Base-by-base conservation (phyloP, 2,888 invertebrate genomes). In the Phlogophora meticulosa region DNA sequence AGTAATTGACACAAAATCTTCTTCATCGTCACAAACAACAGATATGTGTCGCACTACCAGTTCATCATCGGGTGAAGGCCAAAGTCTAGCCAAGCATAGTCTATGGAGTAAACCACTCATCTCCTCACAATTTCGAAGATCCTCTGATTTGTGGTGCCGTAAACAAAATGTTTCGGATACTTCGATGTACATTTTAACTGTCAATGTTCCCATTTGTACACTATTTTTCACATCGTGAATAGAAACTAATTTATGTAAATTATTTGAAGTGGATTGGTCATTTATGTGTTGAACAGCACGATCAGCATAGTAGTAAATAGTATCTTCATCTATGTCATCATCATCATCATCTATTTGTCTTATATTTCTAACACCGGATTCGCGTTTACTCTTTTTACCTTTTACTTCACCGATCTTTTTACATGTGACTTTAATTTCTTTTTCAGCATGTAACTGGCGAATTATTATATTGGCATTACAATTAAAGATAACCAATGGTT, bases 111-210 rank as follows among this genome's bases (percentile, higher is more conserved):
- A 71, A 22, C 91, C 93, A 42, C 89, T 87, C 73, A 94, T 82
- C 83, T 93, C 94, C 17, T 93, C 93, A 77, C 94, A 94, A 20
- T 86, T 69, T 2, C 73, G 22, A 11, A 93, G 64, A 56, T 88
- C 83, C 10, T 64, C 57, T 45, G 86, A 84, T 49, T 82, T 84
- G 51, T 88, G 81, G 42, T 85, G 84, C 13, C 88, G 85, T 72
- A 93, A 74, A 67, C 94, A 94, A 67, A 77, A 93, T 15, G 94
- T 93, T 61, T 87, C 86, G 2, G 91, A 92, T 20, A 88, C 82
- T 87, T 94, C 94, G 36, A 94, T 85, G 69, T 88, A 94, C 91
- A 94, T 90, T 72, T 89, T 87, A 7, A 92, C 81, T 71, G 89
- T 85, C 17, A 80, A 78, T 2, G 86, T 84, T 24, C 87, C 85